Base-by-base conservation (phyloP, 2,113 vertebrate genomes). In the Scartelaos histophorus region DNA sequence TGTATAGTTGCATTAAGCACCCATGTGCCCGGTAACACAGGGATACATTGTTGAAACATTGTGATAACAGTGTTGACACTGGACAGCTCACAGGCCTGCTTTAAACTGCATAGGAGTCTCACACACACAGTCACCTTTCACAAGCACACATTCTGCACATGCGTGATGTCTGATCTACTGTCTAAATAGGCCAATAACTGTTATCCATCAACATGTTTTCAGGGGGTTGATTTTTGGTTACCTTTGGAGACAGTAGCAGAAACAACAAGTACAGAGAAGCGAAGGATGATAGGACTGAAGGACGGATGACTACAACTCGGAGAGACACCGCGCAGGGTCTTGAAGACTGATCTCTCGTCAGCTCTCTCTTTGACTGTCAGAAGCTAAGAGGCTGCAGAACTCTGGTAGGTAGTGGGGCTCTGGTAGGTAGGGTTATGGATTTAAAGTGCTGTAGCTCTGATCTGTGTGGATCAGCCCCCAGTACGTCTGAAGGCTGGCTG, bases 311-410 rank as follows among this genome's bases (percentile, higher is more conserved):
- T 92, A 94, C 91, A 93, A 94, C 93, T 93, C 54, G 93, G 70
- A 92, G 92, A 92, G 87, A 93, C 90, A 93, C 89, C 87, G 88
- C 88, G 88, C 84, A 88, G 86, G 88, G 86, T 94, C 93, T 94
- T 94, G 93, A 92, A 94, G 93, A 89, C 92, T 93, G 92, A 94
- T 93, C 92, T 93, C 93, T 92, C 92, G 91, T 92, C 92, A 93
- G 92, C 89, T 88, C 75, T 80, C 82, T 80, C 82, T 85, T 88
- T 90, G 91, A 89, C 92, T 89, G 86, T 92, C 90, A 94, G 92
- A 92, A 94, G 92, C 92, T 94, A 94, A 92, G 89, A 93, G 90
- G 88, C 86, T 66, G 89, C 81, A 89, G 91, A 91, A 91, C 90
- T 93, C 92, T 92, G 93, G 93, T 85, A 90, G 89, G 87, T 89